Evolutionary conservation across 2,888 invertebrate species (phyloP), one percentile per base, ranked within the genome.

Genomic region (Himalopsyche japonica): DNA sequence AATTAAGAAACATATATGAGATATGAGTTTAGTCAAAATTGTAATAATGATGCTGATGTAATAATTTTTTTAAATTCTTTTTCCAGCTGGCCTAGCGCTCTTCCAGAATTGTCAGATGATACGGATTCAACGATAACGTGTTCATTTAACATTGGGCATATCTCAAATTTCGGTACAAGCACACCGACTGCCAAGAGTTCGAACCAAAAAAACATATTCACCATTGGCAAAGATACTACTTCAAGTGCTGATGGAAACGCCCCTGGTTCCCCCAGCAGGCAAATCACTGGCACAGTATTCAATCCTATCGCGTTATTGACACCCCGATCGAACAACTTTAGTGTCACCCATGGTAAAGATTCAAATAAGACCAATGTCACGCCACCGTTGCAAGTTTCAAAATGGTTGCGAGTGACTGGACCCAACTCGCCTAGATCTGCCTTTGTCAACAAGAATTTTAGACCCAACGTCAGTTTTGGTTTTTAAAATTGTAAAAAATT

Each of bases 351-450:
- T 47, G 18, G 43, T 30, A 82, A 77, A 43, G 80, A 82, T 37
- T 64, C 80, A n/a, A 76, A 47, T 37, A 83, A 64, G 79, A 30
- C 24, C 30, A 79, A 37, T 30, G 79, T 64, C 5, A 86, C 86
- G 18, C 86, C 87, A 15, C 77, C 27, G 83, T 87, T 86, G 2
- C 90, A 92, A 91, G 89, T 92, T 0, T 92, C 92, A 1, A 91
- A 90, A 81, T 94, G 94, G 94, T 89, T 94, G 5, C 90, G 94
- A 34, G 92, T 94, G 83, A 94, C 94, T 0, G 94, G 94, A 3
- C 91, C 92, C 2, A 93, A 94, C 88, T 94, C 94, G 0, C 94
- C 94, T 4, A 90, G 92, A 7, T 89, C 91, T 0, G 90, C 91
- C 57, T 87, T 90, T 10, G 90, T 90, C 0, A 88, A 90, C 37